Evolutionary conservation across 2,888 invertebrate species (phyloP), one percentile per base, ranked within the genome.

Genomic region (Meloe dianella): DNA sequence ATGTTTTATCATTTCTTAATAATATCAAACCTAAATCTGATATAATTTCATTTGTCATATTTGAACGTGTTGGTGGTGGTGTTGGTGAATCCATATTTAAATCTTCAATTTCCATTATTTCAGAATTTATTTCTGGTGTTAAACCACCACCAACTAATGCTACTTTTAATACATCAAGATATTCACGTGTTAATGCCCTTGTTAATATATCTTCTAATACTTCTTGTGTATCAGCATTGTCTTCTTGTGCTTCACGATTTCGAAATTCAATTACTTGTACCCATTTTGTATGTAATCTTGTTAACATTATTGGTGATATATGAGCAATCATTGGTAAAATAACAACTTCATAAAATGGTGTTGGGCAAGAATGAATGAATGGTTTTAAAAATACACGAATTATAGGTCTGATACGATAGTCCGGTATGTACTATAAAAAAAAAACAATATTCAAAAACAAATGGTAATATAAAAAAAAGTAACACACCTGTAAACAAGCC

Each of bases 171-270:
- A 96, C 89, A 75, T 96, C 96, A 29, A 97, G 84, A 79, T 96
- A 94, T 82, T 97, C 97, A 67, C 95, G 87, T 0, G 96, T 95
- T 64, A 96, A 84, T 66, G 93, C 92, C 66, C 96, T 86, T 68
- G 95, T 93, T 60, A 97, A 85, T 85, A 94, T 93, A 77, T 95
- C 94, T 78, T 95, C 93, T 1, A 95, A 85, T 1, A 95, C 92
- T 81, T 95, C 95, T 80, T 93, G 93, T 1, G 92, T 89, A 79
- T 93, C 92, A 61, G 91, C 90, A 72, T 93, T 92, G 74, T 92
- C 92, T 71, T 91, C 92, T 12, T 92, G 85, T 61, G 90, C 90
- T 30, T 93, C 92, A 2, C 91, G 89, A 80, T 92, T 93, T 77
- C 92, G 90, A 6, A 93, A 85, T 63, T 90, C 89, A 59, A 89